Evolutionary conservation across 2,113 vertebrate species (phyloP), one percentile per base, ranked within the genome.

Genomic region (Hippocampus barbouri): DNA sequence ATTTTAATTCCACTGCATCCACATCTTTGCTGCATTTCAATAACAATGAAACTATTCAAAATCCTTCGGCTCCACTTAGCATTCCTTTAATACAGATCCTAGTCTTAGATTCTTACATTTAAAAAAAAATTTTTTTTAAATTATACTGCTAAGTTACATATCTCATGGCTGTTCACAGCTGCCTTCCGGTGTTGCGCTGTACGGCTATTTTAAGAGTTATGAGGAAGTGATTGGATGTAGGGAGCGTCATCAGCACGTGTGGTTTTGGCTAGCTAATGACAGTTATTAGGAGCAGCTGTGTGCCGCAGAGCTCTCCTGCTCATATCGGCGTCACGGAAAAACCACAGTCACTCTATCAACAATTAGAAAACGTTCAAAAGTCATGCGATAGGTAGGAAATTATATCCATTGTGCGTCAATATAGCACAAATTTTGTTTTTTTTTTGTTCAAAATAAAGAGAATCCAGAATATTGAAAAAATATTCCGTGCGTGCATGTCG

Each of bases 251-350:
- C 73, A 74, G 10, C 43, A 60, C 81, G 75, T 74, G 83, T 84
- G 81, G 83, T 84, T 72, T 73, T 47, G 56, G 75, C 70, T 41
- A 14, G 64, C 80, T 90, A 91, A 91, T 89, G 75, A 88, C 79
- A 75, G 88, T 86, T 87, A 90, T 91, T 90, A 89, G 54, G 77
- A 87, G 65, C 89, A 89, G 84, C 87, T 90, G 88, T 86, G 87
- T 74, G 72, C 78, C 78, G 82, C 49, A 63, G 70, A 80, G 73
- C 71, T 67, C 76, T 51, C 59, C 62, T 59, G 27, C 47, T 76
- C 74, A 73, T 77, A 41, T 56, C 68, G 12, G 18, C 43, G 16
- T 75, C 64, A 12, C 73, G 25, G 69, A 49, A 78, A 67, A 61
- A 38, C 1, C 25, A 60, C 15, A 15, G 8, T 12, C 21, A 21